Percentiles rank a stretch among this genome's conserved stretches.
These are phyloP conservation scores for Caenorhabditis wallacei DNA, from an alignment of 2,888 invertebrate species.

Conservation along the genomic window DNA sequence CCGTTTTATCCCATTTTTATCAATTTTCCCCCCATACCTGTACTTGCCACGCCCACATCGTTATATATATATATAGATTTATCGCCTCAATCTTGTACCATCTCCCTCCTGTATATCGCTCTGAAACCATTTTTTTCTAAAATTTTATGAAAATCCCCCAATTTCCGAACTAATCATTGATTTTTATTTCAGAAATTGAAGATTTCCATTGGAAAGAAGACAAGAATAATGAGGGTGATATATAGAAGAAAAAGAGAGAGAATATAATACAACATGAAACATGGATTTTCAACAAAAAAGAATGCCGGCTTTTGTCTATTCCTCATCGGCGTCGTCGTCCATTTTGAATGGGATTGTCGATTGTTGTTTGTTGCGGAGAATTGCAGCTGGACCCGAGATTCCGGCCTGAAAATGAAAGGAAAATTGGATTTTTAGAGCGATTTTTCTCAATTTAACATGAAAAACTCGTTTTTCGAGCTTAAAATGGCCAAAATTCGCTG, in stretches of 20 bases:
- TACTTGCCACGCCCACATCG: too few relatives aligned
- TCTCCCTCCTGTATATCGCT: background rate
- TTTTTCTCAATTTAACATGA: too few relatives aligned
- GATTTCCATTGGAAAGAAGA: background rate
- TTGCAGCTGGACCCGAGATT: conserved; percentile 68
- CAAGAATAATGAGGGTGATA: background rate
- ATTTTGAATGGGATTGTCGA: conserved; percentile 74
- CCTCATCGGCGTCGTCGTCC: conserved; percentile 42
- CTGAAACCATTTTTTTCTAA: too few relatives aligned
- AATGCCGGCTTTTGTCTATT: background rate
- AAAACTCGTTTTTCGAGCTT: too few relatives aligned
- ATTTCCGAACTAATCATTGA: too few relatives aligned
- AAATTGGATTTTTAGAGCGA: too few relatives aligned
- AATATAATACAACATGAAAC: conserved; percentile 54
- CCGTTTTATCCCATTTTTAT: background rate
- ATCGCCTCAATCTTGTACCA: conserved; percentile 36
- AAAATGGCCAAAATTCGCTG: background rate
- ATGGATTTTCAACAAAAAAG: conserved; percentile 10
- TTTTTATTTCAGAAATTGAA: background rate
- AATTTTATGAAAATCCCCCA: too few relatives aligned
- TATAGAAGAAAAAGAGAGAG: background rate
- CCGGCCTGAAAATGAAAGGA: conserved; percentile 68
- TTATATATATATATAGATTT: too few relatives aligned
- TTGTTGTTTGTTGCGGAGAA: conserved; percentile 73
- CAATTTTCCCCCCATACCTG: too few relatives aligned